Evolutionary conservation across 2,888 invertebrate species (phyloP), one percentile per base, ranked within the genome.

Genomic region (Polydrusus cervinus): DNA sequence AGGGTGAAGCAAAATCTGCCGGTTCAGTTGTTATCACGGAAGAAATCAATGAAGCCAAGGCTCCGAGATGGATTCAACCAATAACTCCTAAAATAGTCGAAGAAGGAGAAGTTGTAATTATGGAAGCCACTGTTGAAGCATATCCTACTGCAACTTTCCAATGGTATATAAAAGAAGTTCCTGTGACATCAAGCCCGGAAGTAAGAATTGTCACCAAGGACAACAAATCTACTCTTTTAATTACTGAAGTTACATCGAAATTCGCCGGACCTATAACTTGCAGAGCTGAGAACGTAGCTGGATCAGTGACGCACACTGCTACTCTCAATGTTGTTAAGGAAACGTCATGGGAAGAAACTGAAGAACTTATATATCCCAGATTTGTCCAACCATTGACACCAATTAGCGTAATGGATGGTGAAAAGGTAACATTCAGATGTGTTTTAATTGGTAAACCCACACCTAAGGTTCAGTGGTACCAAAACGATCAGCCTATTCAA

Each of bases 201-300:
- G 89, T 92, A 78, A 91, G 94, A 81, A 92, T 95, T 79, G 91
- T 93, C 9, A 93, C 93, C 13, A 90, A 90, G 83, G 92, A 92
- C 49, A 96, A 96, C 84, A 91, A 92, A 82, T 95, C 96, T n/a
- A 91, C 94, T 71, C 88, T 97, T 18, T 88, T 95, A 79, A 92
- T 96, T 76, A 92, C 93, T 82, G 92, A 93, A 83, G 90, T 94
- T 60, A 90, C 89, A 71, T 89, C 91, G 72, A 92, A 94, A 84
- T 90, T 90, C 80, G 88, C 91, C 71, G 97, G 96, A 25, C 90
- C 93, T 34, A 93, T 95, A 82, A 96, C 95, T 18, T 97, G 97
- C 82, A 90, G 95, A 82, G 97, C 97, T 2, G 95, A 96, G 87
- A 97, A 97, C 86, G 94, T 94, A 64, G 94, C 93, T 62, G 97